Conservation (phyloP, 2,888 invertebrate genomes). For the Eucriotettix oculatus region DNA sequence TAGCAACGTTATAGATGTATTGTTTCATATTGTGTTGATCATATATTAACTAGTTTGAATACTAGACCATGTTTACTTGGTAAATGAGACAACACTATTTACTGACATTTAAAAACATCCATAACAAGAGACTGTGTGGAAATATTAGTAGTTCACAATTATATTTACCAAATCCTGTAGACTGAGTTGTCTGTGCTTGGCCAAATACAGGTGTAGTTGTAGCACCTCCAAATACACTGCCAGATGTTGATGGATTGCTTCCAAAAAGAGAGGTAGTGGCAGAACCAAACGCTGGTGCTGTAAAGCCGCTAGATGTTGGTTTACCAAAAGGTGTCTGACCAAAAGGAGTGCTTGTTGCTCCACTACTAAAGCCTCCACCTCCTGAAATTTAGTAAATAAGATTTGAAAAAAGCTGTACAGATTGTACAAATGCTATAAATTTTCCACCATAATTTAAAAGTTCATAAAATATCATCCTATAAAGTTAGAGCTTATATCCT, state of each 20-base stretch:
- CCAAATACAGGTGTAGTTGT: constrained; percentile 48
- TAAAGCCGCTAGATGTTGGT: constrained; percentile 15
- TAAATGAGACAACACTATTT: not conserved
- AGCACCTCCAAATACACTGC: constrained; percentile 44
- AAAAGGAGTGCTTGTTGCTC: constrained; percentile 25
- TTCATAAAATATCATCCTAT: no score
- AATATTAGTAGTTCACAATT: not conserved
- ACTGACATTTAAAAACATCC: not conserved
- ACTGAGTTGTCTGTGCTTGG: constrained; percentile 34
- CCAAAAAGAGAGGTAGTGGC: constrained; percentile 38
- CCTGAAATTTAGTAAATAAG: not conserved
- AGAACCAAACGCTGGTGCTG: constrained; percentile 13
- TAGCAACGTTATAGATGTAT: no score
- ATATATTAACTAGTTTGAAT: no score
- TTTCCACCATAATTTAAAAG: no score
- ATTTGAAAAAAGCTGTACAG: no score
- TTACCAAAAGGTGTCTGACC: constrained; percentile 36
- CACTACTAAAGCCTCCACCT: constrained; percentile 14
- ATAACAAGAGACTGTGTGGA: not conserved
- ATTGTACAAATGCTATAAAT: no score
- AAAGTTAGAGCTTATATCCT: no score
- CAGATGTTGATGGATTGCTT: constrained; percentile 28
- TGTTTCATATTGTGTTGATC: no score
- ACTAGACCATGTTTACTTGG: not conserved
- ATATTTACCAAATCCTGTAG: constrained; percentile 15